A percentile compares a stretch with the other conserved stretches of the same genome.
These are phyloP conservation scores for Corythoichthys intestinalis DNA, from an alignment of 2,113 vertebrate genomes.

Conservation along the genomic window DNA sequence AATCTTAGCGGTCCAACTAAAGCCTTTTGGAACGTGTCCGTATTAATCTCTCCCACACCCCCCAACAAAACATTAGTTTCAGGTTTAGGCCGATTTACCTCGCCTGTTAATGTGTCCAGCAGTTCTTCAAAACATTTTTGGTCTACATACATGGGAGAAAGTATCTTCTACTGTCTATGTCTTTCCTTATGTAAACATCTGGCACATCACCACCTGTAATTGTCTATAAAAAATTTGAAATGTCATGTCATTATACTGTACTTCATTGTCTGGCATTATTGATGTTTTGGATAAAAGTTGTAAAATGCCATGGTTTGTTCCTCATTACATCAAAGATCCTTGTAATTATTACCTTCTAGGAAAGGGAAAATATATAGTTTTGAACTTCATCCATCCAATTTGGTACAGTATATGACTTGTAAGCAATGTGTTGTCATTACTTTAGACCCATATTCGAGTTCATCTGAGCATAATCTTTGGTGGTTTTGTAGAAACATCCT, in stretches of 20 bases:
- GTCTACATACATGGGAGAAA: conserved; percentile 10
- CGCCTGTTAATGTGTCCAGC: conserved; percentile 70
- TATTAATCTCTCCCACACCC: conserved; percentile 91
- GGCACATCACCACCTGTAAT: background rate
- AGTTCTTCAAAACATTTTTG: conserved; percentile 63
- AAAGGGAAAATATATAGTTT: too few species aligned
- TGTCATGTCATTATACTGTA: background rate
- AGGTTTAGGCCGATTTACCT: conserved; percentile 87
- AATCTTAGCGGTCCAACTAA: conserved; percentile 85
- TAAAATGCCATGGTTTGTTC: background rate
- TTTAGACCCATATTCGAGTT: background rate
- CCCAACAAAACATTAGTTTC: conserved; percentile 84
- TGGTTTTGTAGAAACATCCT: background rate
- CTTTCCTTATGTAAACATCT: background rate
- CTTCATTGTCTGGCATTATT: background rate
- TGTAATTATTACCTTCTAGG: too few species aligned
- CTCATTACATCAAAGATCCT: background rate
- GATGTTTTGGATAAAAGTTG: background rate
- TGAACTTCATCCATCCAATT: too few species aligned
- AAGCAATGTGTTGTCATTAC: background rate
- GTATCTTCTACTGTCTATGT: background rate
- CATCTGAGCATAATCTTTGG: background rate
- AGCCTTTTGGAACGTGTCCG: conserved; percentile 84
- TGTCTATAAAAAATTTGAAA: background rate
- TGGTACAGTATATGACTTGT: too few species aligned